Percentiles rank a stretch among this genome's conserved stretches.
Evolutionary conservation across 2,113 vertebrate genomes (phyloP).

Genomic region (Takifugu flavidus): DNA sequence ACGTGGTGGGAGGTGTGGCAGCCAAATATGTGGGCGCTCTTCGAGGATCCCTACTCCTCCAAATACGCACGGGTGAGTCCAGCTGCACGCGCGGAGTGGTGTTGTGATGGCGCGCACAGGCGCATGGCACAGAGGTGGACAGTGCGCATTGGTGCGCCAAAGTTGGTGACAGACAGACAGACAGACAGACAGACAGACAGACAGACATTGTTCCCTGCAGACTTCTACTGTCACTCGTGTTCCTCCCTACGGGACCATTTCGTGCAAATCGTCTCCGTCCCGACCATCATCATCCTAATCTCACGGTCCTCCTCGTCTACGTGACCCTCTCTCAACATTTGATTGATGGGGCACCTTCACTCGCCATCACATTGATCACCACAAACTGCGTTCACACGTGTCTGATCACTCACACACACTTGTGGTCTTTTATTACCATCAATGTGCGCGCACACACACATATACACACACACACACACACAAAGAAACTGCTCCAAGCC

Average conservation of each 20-base stretch:
- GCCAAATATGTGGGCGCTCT: conserved; percentile 91
- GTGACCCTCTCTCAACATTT: no score
- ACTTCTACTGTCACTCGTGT: not conserved
- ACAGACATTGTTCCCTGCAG: not conserved
- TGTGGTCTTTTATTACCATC: not conserved
- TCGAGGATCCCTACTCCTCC: conserved; percentile 97
- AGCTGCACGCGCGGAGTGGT: not conserved
- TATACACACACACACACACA: no score
- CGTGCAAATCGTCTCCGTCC: not conserved
- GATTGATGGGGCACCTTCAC: not conserved
- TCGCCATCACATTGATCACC: not conserved
- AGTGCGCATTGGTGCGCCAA: conserved; percentile 30
- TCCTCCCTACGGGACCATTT: not conserved
- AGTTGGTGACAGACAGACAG: not conserved
- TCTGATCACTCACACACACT: not conserved
- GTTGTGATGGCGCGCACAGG: not conserved
- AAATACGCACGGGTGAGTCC: conserved; percentile 90
- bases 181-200: not conserved
- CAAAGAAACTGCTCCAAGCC: no score
- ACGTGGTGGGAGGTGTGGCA: conserved; percentile 87
- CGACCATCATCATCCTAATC: not conserved
- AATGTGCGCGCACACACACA: not conserved
- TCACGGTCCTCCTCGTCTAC: not conserved
- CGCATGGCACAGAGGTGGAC: conserved; percentile 17
- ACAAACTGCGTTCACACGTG: not conserved